Evolutionary conservation across 2,797 vertebrate genomes (phyloP), one percentile per base, ranked within the genome.

Genomic region (Pangasius macronema): DNA sequence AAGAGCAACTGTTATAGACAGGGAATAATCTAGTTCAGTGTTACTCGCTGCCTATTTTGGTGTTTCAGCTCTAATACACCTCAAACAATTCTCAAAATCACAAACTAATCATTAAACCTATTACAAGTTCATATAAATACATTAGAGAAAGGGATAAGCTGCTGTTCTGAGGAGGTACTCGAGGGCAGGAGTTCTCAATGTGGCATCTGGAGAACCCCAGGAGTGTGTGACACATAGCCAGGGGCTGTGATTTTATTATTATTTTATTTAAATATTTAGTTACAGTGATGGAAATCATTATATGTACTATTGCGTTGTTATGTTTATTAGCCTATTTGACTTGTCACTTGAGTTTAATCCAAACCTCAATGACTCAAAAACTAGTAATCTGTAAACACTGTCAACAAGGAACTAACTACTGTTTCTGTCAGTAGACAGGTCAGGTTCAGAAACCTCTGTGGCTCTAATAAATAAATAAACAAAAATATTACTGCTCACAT

Each of bases 1-100:
- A 83, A 51, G 51, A 63, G 68, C n/a, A 27, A 82, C 59, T 83
- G 72, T 77, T 82, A 27, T 9, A 67, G 33, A 73, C 39, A 82
- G 53, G 22, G 39, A 72, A 49, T 72, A 49, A 82, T 20, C 39
- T 20, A 7, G 36, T 22, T 30, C 33, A 46, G 76, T 18, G 53
- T 73, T 84, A 16, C 33, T 27, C 5, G 33, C 33, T 39, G 55
- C 22, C 24, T 2, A 36, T 63, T 63, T 82, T 16, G 13, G 24
- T 9, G 3, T 8, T 63, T 82, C 5, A 61, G 36, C 24, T 61
- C 51, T 1, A 33, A 55, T n/a, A 4, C 8, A 30, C n/a, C 5
- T n/a, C 30, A 55, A 0, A n/a, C 22, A 27, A 8, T 9, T n/a
- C 57, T 81, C 36, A 59, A 59, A 61, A 39, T 14, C 33, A 39